These are phyloP conservation scores for Calyptomena viridis DNA, from an alignment of 2,113 vertebrate genomes.

Conservation along the genomic window DNA sequence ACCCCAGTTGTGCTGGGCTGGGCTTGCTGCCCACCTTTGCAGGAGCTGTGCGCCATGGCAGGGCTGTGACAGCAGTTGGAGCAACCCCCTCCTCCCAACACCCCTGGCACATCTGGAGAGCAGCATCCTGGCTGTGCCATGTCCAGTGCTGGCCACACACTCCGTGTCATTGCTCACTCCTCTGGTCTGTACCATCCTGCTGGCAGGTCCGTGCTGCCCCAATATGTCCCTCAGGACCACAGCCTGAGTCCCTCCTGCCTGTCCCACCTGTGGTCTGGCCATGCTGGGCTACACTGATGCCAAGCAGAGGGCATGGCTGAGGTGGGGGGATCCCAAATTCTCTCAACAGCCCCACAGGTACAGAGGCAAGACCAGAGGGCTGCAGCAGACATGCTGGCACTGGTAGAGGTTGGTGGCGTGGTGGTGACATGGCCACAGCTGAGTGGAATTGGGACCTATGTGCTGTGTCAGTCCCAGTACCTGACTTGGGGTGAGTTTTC, in stretches of 20 bases:
- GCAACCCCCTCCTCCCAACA: neutral
- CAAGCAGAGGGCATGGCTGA: neutral
- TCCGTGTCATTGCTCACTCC: rapidly evolving
- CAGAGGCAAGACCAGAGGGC: neutral
- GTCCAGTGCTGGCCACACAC: neutral
- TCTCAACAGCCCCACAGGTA: neutral
- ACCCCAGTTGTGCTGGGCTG: neutral
- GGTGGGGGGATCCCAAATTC: neutral
- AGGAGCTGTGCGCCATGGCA: neutral
- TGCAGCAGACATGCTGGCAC: neutral
- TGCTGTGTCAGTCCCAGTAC: neutral
- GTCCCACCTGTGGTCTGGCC: neutral
- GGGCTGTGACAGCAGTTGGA: neutral
- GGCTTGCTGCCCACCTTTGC: neutral
- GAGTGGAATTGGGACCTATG: rapidly evolving
- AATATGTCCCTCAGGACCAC: neutral
- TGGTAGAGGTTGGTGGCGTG: neutral
- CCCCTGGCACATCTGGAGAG: neutral
- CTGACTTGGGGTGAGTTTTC: neutral
- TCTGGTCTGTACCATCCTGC: neutral
- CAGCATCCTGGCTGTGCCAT: rapidly evolving
- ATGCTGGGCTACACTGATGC: neutral
- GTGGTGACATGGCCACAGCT: neutral
- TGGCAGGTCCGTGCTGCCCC: neutral
- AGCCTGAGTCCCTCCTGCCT: neutral